A percentile compares a stretch with the other conserved stretches of the same genome.
These are phyloP conservation scores for Catocala nupta DNA, from an alignment of 2,888 invertebrate genomes.

Conservation along the genomic window DNA sequence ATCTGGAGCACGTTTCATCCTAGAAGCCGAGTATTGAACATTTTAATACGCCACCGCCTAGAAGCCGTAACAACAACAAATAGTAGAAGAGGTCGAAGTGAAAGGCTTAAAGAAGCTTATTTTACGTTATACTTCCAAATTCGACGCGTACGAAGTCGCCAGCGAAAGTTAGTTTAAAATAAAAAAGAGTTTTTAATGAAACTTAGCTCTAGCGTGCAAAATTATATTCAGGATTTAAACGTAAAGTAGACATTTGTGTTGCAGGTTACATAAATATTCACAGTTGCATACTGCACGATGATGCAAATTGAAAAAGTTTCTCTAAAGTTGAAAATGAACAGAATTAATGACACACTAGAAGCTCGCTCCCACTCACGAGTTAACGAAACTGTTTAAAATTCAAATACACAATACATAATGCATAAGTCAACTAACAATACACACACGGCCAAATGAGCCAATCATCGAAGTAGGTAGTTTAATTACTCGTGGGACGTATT, in stretches of 20 bases:
- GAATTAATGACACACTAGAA: constrained; percentile 64
- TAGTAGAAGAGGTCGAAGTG: too few species aligned
- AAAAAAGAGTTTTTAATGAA: background rate
- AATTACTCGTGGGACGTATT: constrained; percentile 48
- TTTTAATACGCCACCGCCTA: too few species aligned
- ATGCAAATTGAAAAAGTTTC: constrained; percentile 76
- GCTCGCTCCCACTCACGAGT: constrained; percentile 45
- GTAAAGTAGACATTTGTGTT: constrained; percentile 44
- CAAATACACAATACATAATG: constrained; percentile 49
- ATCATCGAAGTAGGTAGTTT: constrained; percentile 55
- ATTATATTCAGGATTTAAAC: constrained; percentile 36
- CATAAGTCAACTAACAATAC: constrained; percentile 31
- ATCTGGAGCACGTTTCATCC: too few species aligned
- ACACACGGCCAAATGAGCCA: constrained; percentile 37
- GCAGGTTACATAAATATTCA: constrained; percentile 52
- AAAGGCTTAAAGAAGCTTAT: too few species aligned
- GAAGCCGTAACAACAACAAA: too few species aligned
- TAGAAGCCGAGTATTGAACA: too few species aligned
- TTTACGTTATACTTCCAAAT: too few species aligned
- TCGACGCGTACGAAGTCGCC: too few species aligned
- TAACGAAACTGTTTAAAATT: constrained; percentile 49
- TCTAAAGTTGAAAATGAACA: constrained; percentile 58
- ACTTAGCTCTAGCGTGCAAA: background rate
- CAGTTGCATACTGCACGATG: constrained; percentile 53
- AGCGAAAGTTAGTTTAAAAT: too few species aligned